Base-by-base conservation (phyloP, 2,113 vertebrate species). In the Harpagus bidentatus region DNA sequence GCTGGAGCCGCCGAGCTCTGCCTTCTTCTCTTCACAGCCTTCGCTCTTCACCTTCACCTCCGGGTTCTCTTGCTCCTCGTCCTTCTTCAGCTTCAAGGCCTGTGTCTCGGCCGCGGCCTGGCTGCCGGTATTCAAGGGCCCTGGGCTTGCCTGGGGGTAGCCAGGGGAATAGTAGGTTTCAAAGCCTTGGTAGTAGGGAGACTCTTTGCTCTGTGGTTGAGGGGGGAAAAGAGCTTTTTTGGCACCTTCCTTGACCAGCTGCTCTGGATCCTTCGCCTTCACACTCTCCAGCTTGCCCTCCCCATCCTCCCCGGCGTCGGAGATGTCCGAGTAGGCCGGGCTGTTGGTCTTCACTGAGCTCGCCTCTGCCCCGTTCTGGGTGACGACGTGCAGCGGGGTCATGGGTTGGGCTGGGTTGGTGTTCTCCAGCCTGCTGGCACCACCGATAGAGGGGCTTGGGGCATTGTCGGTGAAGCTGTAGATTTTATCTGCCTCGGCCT, bases 391-490 rank as follows among this genome's bases (percentile, higher is more conserved):
- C 86, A 99, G 97, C 0, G 99, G 99, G 5, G 99, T 99, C 88
- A 99, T 96, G 53, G 99, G 99, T 82, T 99, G 99, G 21, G 98
- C 98, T 4, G 98, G 92, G 93, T 99, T 98, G 42, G 92, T 20
- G 70, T 97, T 99, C 56, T 99, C 99, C 65, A 99, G 98, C 88
- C 99, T 98, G 97, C 99, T 99, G 52, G 98, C 98, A 36, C 99
- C 98, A 0, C 98, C 98, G 2, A 99, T 99, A 32, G 99, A 99
- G 8, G 99, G 99, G 97, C 99, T 99, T 1, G 99, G 99, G 28
- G 99, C 99, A 0, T 99, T 99, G 97, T 99, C 99, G 0, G 99
- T 99, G 97, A 99, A 99, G 97, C 99, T 99, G 97, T 99, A 99
- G 96, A 99, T 99, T 97, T 99, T 99, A 95, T 99, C 99, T 0